Evolutionary conservation across 2,888 invertebrate genomes (phyloP), one percentile per base, ranked within the genome.

Genomic region (Bibio marci): DNA sequence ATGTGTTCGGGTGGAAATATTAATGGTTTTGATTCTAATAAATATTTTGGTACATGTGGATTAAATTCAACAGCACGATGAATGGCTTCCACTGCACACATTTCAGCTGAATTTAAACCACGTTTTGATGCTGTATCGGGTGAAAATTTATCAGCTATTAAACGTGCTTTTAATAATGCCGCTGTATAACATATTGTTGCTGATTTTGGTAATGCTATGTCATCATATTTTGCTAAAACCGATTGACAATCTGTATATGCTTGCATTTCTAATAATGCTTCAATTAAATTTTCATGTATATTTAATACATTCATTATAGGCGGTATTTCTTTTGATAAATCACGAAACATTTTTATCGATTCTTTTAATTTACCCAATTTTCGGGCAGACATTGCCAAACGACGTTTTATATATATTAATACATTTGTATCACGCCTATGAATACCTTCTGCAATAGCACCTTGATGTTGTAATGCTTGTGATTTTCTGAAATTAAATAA

Each of bases 1-100:
- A 95, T 85, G 63, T 97, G 97, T 65, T 97, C 97, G 1, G 97
- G 92, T 39, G 97, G 95, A 54, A 95, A 67, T 48, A 94, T 90
- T 37, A 97, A 68, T 38, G 91, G 80, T 55, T 94, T 92, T 73
- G 86, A 83, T 70, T 97, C 95, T 54, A 94, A 64, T 49, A 95
- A 69, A 69, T 94, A 94, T 67, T 91, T 91, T 40, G 94, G 91
- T 54, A 94, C 95, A 66, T 94, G 91, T 42, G 97, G 94, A 71
- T 97, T 97, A 64, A 90, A 95, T 62, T 92, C 94, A 35, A 97
- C 90, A 10, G 95, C 95, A 54, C 90, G 69, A 55, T 94, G 92
- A 50, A 91, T 88, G 1, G 88, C 88, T 63, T 92, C 90, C 1
- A 91, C 85, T 2, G 94, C 94, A 48, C 80, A 79, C 76, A 85